phyloP scores from a whole-genome alignment of 2,888 invertebrate species.

The Agriotes lineatus region DNA sequence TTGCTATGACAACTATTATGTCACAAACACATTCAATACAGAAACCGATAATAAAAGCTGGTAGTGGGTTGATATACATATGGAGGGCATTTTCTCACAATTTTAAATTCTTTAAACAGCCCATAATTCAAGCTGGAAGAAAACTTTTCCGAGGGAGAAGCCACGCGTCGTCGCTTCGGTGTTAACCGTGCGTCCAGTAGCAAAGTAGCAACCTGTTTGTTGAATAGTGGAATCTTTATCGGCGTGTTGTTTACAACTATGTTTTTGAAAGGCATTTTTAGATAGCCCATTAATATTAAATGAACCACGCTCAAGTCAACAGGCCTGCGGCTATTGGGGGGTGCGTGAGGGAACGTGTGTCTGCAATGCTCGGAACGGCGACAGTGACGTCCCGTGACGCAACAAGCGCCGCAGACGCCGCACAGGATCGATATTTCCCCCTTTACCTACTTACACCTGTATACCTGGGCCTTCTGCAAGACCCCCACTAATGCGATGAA shows the following conservation, averaged over 20 bases:
- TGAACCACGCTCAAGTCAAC: conserved; percentile 24
- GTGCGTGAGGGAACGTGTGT: conserved; percentile 41
- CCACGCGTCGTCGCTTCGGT: too few relatives aligned
- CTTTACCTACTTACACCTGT: conserved; percentile 46
- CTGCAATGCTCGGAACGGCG: conserved; percentile 42
- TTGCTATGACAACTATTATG: too few relatives aligned
- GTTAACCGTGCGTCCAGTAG: too few relatives aligned
- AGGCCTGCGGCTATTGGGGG: conserved; percentile 33
- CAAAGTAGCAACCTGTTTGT: background rate
- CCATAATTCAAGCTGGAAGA: too few relatives aligned
- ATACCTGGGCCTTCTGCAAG: conserved; percentile 30
- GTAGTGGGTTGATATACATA: too few relatives aligned
- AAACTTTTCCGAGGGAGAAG: too few relatives aligned
- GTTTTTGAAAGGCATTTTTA: conserved; percentile 28
- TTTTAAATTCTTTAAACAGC: too few relatives aligned
- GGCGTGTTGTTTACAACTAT: conserved; percentile 16
- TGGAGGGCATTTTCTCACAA: too few relatives aligned
- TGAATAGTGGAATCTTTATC: background rate
- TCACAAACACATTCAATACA: too few relatives aligned
- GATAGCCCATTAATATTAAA: conserved; percentile 35
- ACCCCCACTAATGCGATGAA: conserved; percentile 8
- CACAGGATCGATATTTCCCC: conserved; percentile 51
- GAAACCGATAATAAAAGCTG: too few relatives aligned
- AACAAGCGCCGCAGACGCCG: conserved; percentile 54
- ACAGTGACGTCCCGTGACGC: conserved; percentile 53